Conservation (phyloP, 2,797 vertebrate genomes). For the Platalea minor region DNA sequence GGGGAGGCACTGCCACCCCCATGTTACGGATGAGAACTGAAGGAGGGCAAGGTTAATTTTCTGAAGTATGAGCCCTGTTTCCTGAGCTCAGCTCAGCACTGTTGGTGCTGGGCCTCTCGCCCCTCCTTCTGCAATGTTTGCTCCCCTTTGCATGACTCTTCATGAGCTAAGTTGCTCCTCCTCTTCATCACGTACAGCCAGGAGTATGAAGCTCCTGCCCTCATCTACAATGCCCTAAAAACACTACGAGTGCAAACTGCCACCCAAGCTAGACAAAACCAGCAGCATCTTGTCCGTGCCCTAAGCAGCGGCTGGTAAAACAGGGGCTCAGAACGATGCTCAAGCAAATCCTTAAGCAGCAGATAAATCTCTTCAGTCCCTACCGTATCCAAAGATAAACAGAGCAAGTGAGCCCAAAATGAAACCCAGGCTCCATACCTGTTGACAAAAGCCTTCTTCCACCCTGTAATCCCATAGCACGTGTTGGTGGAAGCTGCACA, state of each 20-base stretch:
- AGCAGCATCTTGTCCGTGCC: not conserved
- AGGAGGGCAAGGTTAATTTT: not conserved
- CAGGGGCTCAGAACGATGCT: not conserved
- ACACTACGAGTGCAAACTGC: not conserved
- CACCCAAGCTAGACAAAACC: not conserved
- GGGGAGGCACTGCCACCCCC: not conserved
- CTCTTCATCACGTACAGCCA: not conserved
- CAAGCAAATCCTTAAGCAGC: not conserved
- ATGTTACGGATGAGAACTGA: not conserved
- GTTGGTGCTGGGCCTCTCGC: not conserved
- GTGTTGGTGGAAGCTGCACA: accelerated
- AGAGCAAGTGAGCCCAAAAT: not conserved
- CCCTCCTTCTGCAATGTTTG: not conserved
- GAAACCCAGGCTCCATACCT: not conserved
- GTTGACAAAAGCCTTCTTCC: not conserved
- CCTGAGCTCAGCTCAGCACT: not conserved
- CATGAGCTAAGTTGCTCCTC: not conserved
- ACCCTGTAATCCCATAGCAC: accelerated
- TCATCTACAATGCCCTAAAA: not conserved
- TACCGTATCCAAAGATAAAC: not conserved
- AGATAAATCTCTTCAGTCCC: not conserved
- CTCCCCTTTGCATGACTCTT: not conserved
- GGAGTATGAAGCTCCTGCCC: not conserved
- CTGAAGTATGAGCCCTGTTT: not conserved
- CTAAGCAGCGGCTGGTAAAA: not conserved